Conservation (phyloP, 2,888 invertebrate genomes). For the Gnatocerus cornutus region DNA sequence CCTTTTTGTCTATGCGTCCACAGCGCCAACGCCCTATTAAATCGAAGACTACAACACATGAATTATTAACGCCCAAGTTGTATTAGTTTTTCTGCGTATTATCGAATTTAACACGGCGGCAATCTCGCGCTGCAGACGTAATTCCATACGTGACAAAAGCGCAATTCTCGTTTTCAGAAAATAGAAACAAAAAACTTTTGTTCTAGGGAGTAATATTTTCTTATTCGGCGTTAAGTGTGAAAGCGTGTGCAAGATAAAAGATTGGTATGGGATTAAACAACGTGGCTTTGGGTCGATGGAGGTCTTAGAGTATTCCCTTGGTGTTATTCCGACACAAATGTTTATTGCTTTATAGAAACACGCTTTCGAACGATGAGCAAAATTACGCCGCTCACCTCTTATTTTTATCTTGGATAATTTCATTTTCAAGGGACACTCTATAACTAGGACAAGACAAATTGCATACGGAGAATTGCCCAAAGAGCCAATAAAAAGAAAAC, state of each 20-base stretch:
- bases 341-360: slow-evolving; percentile 62
- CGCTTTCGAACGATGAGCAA: slow-evolving; percentile 44
- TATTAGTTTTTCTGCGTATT: slow-evolving; percentile 8
- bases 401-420: slow-evolving; percentile 17
- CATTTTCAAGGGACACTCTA: not conserved
- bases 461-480: too few relatives aligned
- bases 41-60: slow-evolving; percentile 12
- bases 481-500: too few relatives aligned
- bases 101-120: slow-evolving; percentile 14
- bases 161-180: slow-evolving; percentile 52
- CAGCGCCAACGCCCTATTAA: slow-evolving; percentile 11
- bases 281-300: slow-evolving; percentile 62
- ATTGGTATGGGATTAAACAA: slow-evolving; percentile 72
- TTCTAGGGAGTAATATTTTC: slow-evolving; percentile 67
- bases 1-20: slow-evolving; percentile 30
- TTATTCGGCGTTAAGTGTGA: slow-evolving; percentile 69
- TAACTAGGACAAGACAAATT: too few relatives aligned
- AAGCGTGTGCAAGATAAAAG: slow-evolving; percentile 71
- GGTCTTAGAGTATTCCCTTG: slow-evolving; percentile 59
- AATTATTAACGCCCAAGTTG: slow-evolving; percentile 7
- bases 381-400: slow-evolving; percentile 30
- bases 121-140: slow-evolving; percentile 40
- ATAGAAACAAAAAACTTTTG: slow-evolving; percentile 62
- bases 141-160: slow-evolving; percentile 56
- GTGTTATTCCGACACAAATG: slow-evolving; percentile 58